Base-by-base conservation (phyloP, 1,140 invertebrate genomes). In the Heliconius hewitsoni region DNA sequence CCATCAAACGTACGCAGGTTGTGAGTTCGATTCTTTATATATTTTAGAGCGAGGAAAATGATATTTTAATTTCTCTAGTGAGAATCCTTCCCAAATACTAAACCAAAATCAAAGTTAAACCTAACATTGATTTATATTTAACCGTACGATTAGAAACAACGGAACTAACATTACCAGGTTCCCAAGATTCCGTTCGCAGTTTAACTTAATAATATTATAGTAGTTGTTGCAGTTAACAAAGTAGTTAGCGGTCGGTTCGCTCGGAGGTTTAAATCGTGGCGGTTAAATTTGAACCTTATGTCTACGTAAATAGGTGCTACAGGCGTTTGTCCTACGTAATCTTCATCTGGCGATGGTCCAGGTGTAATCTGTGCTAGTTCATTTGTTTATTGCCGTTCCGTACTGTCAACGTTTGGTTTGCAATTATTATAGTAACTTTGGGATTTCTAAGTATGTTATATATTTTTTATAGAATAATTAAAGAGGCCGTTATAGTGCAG, bases 131-230 rank as follows among this genome's bases (percentile, higher is more conserved):
- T 52, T 52, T 52, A 52, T 52, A 52, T 52, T 52, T 52, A 19
- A 52, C 50, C 50, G 50, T 8, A 16, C 18, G 39, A 57, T 75
- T 75, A 37, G 74, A 46, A 75, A 60, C 34, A 52, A 34, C 46
- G 55, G n/a, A 77, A 77, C 76, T 34, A 77, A 77, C 76, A 77
- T 77, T 77, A 77, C 71, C 75, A 76, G 57, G 66, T 77, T 71
- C 50, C 66, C 60, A 77, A 77, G 76, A 77, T 77, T 77, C 70
- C 76, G 66, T 71, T 77, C 50, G 6, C 18, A 52, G 50, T 52
- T 77, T 50, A 77, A 77, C 76, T 71, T 52, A 52, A 77, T 77
- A 77, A 71, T 60, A 50, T 50, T 46, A 80, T 75, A 75, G 39
- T 75, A 37, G 74, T 52, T 52, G 52, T 23, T 74, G 74, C 74